Conservation (phyloP, 2,797 vertebrate species). For the Xenopus petersii region DNA sequence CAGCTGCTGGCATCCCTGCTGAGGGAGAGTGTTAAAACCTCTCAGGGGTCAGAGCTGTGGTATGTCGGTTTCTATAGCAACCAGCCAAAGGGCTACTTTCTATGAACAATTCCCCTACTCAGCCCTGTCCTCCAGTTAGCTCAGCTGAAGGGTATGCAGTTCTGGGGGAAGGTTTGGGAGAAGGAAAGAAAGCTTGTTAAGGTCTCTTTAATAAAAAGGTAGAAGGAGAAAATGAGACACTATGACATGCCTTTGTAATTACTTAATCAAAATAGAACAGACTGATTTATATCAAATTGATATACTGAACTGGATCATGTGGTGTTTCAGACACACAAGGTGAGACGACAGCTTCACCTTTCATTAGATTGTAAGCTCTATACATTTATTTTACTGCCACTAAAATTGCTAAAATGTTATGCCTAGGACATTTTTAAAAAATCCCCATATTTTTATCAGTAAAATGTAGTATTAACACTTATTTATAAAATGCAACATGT, state of each 20-base stretch:
- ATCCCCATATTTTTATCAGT: too few relatives aligned
- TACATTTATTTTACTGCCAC: too few relatives aligned
- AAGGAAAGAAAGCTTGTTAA: neutral
- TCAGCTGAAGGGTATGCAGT: conserved; percentile 67
- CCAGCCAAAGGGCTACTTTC: conserved; percentile 76
- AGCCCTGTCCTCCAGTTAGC: conserved; percentile 66
- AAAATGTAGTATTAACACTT: too few relatives aligned
- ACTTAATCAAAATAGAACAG: too few relatives aligned
- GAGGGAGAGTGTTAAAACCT: conserved; percentile 78
- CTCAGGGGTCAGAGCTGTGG: conserved; percentile 89
- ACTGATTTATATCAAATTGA: too few relatives aligned
- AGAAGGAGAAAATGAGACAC: neutral
- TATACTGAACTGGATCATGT: too few relatives aligned
- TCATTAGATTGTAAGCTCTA: too few relatives aligned
- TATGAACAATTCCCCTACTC: conserved; percentile 77
- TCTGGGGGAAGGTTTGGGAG: conserved; percentile 26
- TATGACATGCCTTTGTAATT: neutral
- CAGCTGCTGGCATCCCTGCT: conserved; percentile 86
- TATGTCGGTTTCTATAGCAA: conserved; percentile 94
- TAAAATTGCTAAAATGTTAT: too few relatives aligned
- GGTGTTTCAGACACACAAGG: too few relatives aligned
- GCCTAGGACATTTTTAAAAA: too few relatives aligned
- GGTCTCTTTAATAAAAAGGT: neutral
- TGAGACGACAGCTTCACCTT: too few relatives aligned
- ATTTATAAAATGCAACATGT: too few relatives aligned